Evolutionary conservation across 2,113 vertebrate species (phyloP).

Genomic region (Mus musculus): GRCm39 chr10:29514001-29514500

Average conservation of each 20-base stretch:
- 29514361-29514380: neutral
- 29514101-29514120: neutral
- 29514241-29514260: neutral
- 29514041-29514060: neutral
- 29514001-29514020: neutral
- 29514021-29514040: neutral
- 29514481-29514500: neutral
- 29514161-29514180: neutral
- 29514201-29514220: neutral
- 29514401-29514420: neutral
- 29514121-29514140: neutral
- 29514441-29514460: neutral
- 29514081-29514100: slow-evolving; percentile 32
- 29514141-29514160: neutral
- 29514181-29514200: neutral
- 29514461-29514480: neutral
- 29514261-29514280: neutral
- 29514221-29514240: neutral
- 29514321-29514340: neutral
- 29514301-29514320: neutral
- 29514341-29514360: neutral
- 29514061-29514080: neutral
- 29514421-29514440: neutral
- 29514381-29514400: neutral
- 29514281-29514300: slow-evolving; percentile 27